A percentile compares a stretch with the other conserved stretches of the same genome.
phyloP scores from a whole-genome alignment of 1,140 invertebrate species.

The Streblospio benedicti region DNA sequence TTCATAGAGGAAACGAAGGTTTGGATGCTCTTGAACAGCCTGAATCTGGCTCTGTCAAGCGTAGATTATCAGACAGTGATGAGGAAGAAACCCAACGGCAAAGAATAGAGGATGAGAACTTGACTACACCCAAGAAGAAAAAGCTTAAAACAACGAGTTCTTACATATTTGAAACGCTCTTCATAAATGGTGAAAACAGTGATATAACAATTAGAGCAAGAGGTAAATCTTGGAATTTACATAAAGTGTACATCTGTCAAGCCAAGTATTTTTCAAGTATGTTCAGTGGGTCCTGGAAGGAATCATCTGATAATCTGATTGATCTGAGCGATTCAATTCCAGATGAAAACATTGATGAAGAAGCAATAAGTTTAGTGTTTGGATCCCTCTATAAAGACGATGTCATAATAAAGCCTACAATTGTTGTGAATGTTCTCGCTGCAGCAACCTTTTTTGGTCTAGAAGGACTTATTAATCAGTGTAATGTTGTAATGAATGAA shows the following conservation, averaged over 20 bases:
- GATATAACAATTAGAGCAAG: constrained; percentile 66
- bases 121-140: constrained; percentile 48
- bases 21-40: no score
- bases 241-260: constrained; percentile 69
- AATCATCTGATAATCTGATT: constrained; percentile 60
- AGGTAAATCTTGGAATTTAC: constrained; percentile 64
- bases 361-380: constrained; percentile 64
- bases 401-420: constrained; percentile 60
- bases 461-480: constrained; percentile 27
- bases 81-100: background rate
- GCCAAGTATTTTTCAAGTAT: constrained; percentile 68
- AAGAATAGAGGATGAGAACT: no score
- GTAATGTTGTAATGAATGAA: background rate
- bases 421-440: constrained; percentile 63
- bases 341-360: constrained; percentile 64
- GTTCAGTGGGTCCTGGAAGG: constrained; percentile 74
- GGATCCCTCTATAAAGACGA: constrained; percentile 73
- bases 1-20: no score
- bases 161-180: constrained; percentile 71
- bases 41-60: no score
- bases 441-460: constrained; percentile 69
- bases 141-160: constrained; percentile 65
- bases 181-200: constrained; percentile 66
- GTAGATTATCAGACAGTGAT: no score
- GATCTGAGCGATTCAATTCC: constrained; percentile 63